phyloP scores from a whole-genome alignment of 2,888 invertebrate genomes.

The Pycnomerus fuliginosus region DNA sequence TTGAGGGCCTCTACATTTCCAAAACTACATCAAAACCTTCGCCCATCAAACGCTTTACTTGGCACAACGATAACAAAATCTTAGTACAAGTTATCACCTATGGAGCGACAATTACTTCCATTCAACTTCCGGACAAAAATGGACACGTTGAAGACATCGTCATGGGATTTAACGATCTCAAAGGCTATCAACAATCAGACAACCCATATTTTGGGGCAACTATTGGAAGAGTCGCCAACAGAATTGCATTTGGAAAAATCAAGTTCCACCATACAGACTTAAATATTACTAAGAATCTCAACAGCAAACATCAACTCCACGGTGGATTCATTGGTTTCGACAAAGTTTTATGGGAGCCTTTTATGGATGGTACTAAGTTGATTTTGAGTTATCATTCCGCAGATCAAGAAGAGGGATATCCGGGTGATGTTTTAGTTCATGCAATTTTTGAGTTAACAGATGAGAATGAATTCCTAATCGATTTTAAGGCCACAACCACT shows the following conservation, averaged over 20 bases:
- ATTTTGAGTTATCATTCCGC: conserved; percentile 73
- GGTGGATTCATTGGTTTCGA: conserved; percentile 85
- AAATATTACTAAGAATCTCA: conserved; percentile 64
- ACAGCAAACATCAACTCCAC: conserved; percentile 69
- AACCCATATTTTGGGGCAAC: conserved; percentile 88
- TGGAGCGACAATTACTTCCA: conserved; percentile 78
- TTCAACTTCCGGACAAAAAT: conserved; percentile 71
- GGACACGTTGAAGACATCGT: conserved; percentile 72
- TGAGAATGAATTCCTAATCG: conserved; percentile 72
- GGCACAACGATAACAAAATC: conserved; percentile 65
- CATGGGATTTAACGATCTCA: conserved; percentile 66
- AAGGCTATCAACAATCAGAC: conserved; percentile 65
- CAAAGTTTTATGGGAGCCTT: conserved; percentile 71
- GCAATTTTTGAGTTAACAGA: conserved; percentile 70
- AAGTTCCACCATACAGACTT: conserved; percentile 54
- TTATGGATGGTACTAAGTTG: conserved; percentile 62
- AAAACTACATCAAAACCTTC: too few relatives aligned
- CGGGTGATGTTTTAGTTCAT: conserved; percentile 74
- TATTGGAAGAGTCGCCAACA: conserved; percentile 84
- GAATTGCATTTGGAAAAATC: conserved; percentile 68
- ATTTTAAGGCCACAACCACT: conserved; percentile 73
- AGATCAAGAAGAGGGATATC: conserved; percentile 85
- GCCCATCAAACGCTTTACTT: too few relatives aligned
- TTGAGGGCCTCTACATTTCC: too few relatives aligned
- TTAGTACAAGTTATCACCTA: conserved; percentile 70